Evolutionary conservation across 2,888 invertebrate species (phyloP), one percentile per base, ranked within the genome.

Genomic region (Diachrysia chrysitis): DNA sequence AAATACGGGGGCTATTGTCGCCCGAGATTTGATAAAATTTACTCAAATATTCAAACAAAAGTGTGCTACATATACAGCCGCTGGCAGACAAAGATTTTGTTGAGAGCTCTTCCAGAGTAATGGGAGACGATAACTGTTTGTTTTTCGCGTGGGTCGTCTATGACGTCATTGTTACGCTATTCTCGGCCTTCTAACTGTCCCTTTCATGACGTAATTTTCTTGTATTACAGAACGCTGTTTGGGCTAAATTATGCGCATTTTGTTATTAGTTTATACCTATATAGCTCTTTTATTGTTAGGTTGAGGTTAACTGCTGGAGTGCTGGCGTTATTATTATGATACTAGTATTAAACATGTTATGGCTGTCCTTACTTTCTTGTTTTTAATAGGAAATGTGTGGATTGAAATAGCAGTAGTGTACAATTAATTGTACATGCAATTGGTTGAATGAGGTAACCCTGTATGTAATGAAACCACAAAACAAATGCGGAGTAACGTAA

Each of bases 141-240:
- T 76, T 68, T 74, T 76, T 71, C 57, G 77, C 76, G 82, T 83
- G 77, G 82, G 82, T 57, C 58, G 79, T 66, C 68, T 55, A 55
- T 83, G 82, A 83, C 83, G 83, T 79, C 82, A 82, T 69, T 62
- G 71, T 81, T 76, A 73, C 63, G 72, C 62, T 81, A 81, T 83
- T 78, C 70, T 78, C 76, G 76, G 58, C 81, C 83, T 81, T 83
- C 73, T 75, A 71, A 82, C 82, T 81, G 79, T 81, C 79, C 79
- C 74, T 78, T 82, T 73, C 66, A 74, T 81, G 76, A 79, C 79
- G 79, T 81, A 68, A 76, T 78, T 68, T 68, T 57, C 65, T 65
- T 66, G 68, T 71, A 65, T 70, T 64, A 72, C 63, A 63, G 51
- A 60, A 65, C 25, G 37, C 51, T 51, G 61, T 67, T 71, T 66